Percentiles rank a stretch among this genome's conserved stretches.
phyloP scores from a whole-genome alignment of 2,888 invertebrate species.

The Himalopsyche tibetana region DNA sequence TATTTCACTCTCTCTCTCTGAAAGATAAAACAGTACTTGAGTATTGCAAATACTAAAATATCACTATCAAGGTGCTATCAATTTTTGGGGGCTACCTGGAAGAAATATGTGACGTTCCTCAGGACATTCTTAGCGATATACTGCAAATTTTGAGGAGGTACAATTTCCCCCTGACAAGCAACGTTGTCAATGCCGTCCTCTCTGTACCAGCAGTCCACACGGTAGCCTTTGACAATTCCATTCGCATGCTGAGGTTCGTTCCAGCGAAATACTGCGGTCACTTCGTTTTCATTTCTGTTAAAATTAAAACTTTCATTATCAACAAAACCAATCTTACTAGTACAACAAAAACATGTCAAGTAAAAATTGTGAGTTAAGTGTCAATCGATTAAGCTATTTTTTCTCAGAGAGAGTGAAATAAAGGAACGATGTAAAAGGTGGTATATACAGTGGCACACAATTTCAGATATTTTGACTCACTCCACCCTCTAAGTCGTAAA shows the following conservation, averaged over 20 bases:
- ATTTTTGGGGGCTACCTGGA: constrained; percentile 74
- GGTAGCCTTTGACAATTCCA: constrained; percentile 85
- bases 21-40: too few species aligned
- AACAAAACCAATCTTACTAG: constrained; percentile 20
- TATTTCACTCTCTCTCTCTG: too few species aligned
- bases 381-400: too few species aligned
- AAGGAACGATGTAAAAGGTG: too few species aligned
- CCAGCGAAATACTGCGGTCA: constrained; percentile 88
- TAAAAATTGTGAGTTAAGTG: neutral
- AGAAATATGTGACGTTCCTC: constrained; percentile 81
- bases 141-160: constrained; percentile 76
- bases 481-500: too few species aligned
- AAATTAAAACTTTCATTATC: neutral
- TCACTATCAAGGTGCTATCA: too few species aligned
- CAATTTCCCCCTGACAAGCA: constrained; percentile 76
- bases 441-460: too few species aligned
- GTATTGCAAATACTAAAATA: constrained; percentile 53
- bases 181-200: constrained; percentile 73
- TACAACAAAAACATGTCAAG: neutral
- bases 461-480: too few species aligned
- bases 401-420: too few species aligned
- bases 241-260: constrained; percentile 84
- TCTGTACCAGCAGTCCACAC: constrained; percentile 82
- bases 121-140: constrained; percentile 78
- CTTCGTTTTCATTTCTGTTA: constrained; percentile 66